phyloP scores from a whole-genome alignment of 2,113 vertebrate genomes.

The Irena cyanogastra region DNA sequence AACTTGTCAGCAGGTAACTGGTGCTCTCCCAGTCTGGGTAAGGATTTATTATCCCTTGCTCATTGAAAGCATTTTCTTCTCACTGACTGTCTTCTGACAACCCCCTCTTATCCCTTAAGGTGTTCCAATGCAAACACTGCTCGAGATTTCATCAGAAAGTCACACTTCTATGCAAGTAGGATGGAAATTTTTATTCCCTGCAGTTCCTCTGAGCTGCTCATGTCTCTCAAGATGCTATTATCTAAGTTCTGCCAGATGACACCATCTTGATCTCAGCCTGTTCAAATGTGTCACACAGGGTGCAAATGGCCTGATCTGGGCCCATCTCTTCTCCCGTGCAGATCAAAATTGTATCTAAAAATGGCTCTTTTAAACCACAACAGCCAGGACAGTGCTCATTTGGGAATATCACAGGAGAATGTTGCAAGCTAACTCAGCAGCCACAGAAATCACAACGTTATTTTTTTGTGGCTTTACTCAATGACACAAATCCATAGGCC shows the following conservation, averaged over 20 bases:
- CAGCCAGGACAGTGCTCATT: not conserved
- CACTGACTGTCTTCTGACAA: not conserved
- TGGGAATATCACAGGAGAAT: not conserved
- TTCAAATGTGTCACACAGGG: not conserved
- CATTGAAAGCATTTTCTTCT: not conserved
- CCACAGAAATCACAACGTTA: not conserved
- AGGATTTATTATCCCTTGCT: not conserved
- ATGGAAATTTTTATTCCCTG: not conserved
- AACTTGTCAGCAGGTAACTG: not conserved
- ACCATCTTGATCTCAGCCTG: not conserved
- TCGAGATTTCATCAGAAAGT: not conserved
- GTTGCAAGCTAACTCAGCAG: not conserved
- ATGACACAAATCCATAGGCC: not conserved
- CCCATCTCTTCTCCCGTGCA: not conserved
- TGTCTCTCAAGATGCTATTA: not conserved
- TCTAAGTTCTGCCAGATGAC: not conserved
- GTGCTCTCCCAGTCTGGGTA: not conserved
- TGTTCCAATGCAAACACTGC: not conserved
- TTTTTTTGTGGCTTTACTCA: not conserved
- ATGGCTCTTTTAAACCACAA: not conserved
- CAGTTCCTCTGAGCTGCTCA: not conserved
- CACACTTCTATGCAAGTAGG: not conserved
- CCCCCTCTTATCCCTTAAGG: not conserved
- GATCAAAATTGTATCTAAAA: not conserved
- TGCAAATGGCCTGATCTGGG: not conserved